Percentiles rank a stretch among this genome's conserved stretches.
These are phyloP conservation scores for Barypeithes pellucidus DNA, from an alignment of 2,888 invertebrate genomes.

Conservation along the genomic window DNA sequence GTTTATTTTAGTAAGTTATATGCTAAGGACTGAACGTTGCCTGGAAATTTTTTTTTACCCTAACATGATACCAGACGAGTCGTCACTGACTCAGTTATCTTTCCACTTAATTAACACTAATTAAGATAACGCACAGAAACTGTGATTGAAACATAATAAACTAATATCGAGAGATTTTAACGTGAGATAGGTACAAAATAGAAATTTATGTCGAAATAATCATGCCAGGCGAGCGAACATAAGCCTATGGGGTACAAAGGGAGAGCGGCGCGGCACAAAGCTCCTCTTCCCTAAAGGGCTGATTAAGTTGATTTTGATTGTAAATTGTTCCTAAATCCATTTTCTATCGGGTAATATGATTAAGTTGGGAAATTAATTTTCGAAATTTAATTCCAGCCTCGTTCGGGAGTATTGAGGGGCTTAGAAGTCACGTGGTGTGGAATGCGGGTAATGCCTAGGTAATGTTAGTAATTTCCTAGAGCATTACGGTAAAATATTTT, in stretches of 20 bases:
- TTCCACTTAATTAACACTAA: constrained; percentile 17
- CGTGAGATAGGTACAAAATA: constrained; percentile 14
- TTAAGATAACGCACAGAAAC: constrained; percentile 12
- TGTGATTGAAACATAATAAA: constrained; percentile 21
- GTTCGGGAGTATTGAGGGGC: constrained; percentile 5
- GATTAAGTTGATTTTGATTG: constrained; percentile 39
- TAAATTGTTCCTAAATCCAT: constrained; percentile 38
- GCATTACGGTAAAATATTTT: no score
- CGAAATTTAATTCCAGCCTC: constrained; percentile 25
- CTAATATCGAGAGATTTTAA: constrained; percentile 21
- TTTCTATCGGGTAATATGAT: constrained; percentile 38
- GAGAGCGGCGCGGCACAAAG: constrained; percentile 9
- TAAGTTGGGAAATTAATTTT: constrained; percentile 29
- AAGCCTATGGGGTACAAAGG: constrained; percentile 21
- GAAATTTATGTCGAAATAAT: constrained; percentile 27
- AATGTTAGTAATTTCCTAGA: no score
- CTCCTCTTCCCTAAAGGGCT: constrained; percentile 28
- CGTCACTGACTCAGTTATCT: not conserved
- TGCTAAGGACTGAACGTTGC: no score
- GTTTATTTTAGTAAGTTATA: no score
- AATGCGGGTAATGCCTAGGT: not conserved
- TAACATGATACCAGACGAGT: no score
- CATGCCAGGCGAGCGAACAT: constrained; percentile 14
- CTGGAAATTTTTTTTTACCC: no score
- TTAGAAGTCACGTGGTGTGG: not conserved